phyloP scores from a whole-genome alignment of 1,140 invertebrate species.

The Apis cerana region DNA sequence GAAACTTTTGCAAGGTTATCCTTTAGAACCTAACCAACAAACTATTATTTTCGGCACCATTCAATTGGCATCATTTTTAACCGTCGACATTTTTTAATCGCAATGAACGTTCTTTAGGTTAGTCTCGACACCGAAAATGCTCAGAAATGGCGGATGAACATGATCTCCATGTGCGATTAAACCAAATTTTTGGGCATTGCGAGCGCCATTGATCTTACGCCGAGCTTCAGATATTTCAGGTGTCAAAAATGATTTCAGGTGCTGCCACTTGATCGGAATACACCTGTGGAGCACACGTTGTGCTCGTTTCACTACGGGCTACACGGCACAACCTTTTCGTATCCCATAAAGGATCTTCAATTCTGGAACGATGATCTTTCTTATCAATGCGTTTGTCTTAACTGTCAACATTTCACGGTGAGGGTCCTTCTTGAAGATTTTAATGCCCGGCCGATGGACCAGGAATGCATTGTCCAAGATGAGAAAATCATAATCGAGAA shows the following conservation, averaged over 20 bases:
- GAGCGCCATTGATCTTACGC: neutral
- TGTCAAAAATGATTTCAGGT: constrained; percentile 15
- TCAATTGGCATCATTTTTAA: constrained; percentile 44
- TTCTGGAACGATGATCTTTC: constrained; percentile 91
- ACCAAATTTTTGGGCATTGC: neutral
- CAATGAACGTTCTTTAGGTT: constrained; percentile 22
- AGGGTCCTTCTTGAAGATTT: constrained; percentile 89
- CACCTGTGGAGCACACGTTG: constrained; percentile 47
- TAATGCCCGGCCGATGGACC: constrained; percentile 93
- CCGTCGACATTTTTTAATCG: neutral
- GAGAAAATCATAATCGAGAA: constrained; percentile 93
- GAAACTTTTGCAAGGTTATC: neutral
- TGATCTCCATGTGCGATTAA: neutral
- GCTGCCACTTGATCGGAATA: neutral
- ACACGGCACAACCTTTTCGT: constrained; percentile 90
- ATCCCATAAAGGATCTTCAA: constrained; percentile 91
- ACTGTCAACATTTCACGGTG: constrained; percentile 88
- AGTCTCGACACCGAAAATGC: neutral
- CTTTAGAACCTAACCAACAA: neutral
- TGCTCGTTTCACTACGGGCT: constrained; percentile 70
- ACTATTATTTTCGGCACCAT: constrained; percentile 46
- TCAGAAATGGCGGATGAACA: constrained; percentile 1
- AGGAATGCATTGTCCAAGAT: constrained; percentile 95
- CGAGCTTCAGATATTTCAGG: neutral
- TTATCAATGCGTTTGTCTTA: constrained; percentile 90